Evolutionary conservation across 1,140 invertebrate species (phyloP), one percentile per base, ranked within the genome.

Genomic region (Listronotus oregonensis): DNA sequence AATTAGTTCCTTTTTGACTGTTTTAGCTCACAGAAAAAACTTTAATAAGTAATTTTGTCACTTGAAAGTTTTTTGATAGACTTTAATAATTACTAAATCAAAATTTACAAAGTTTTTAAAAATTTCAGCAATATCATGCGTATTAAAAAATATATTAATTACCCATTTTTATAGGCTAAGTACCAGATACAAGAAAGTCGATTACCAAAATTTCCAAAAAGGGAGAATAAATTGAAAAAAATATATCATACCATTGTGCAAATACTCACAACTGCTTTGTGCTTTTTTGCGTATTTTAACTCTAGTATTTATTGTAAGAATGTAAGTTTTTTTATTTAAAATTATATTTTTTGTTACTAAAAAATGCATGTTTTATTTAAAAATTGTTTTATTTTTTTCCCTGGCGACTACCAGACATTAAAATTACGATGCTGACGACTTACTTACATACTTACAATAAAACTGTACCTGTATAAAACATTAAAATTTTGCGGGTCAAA

Each of bases 401-500:
- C 43, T 17, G n/a, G 43, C n/a, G 8, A 14, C 34, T 1, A 10
- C 3, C 8, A 37, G 34, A 37, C 34, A 37, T 9, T 1, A 37
- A 5, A 37, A 37, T 10, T 4, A 37, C 6, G 17, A 18, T 56
- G 5, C 2, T 34, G 21, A 14, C 11, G 47, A 61, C 47, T 61
- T 61, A 61, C 59, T 61, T 61, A 61, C 59, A 51, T 61, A 61
- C 49, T 61, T 61, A 61, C 59, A 15, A 14, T 34, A 55, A 55
- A 39, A 31, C 32, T 55, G 32, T 15, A 37, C 11, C 34, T 4
- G 34, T 37, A 37, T 10, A 37, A 37, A 8, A 12, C 34, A 37
- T 37, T 37, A 37, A 37, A 37, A 37, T 37, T 37, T 37, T 37
- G 8, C 1, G 11, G 8, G 34, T 1, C 34, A 3, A 37, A 37